Conservation (phyloP, 2,888 invertebrate genomes). For the Aromia moschata region DNA sequence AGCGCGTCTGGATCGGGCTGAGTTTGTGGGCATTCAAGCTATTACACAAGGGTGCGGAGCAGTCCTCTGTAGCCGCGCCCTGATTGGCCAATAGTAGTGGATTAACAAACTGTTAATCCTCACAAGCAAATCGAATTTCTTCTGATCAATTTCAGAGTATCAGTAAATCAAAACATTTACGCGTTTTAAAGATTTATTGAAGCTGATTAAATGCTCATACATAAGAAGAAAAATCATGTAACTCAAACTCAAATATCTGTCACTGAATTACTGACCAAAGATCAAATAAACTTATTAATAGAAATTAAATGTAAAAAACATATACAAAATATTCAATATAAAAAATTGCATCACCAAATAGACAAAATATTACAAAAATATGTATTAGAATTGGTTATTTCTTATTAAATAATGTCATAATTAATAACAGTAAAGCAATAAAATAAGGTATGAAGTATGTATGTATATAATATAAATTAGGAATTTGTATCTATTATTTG, state of each 20-base stretch:
- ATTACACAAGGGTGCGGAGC: no score
- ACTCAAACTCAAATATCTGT: conserved; percentile 3
- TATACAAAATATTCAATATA: not conserved
- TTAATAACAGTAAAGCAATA: no score
- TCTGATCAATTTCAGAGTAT: no score
- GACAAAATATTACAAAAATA: conserved; percentile 1
- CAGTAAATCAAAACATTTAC: no score
- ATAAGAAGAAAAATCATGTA: not conserved
- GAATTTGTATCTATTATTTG: conserved; percentile 1
- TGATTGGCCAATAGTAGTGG: no score
- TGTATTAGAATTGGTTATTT: not conserved
- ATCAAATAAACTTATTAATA: conserved; percentile 14
- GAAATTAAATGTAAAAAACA: not conserved
- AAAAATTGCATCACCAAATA: not conserved
- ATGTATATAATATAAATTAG: not conserved
- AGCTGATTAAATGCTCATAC: conserved; percentile 13
- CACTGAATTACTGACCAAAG: not conserved
- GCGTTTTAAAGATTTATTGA: conserved; percentile 10
- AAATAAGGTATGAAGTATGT: no score
- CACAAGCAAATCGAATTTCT: no score
- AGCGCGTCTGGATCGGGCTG: no score
- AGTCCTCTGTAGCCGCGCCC: no score
- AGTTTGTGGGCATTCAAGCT: no score
- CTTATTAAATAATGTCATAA: not conserved
- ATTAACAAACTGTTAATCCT: no score